These are phyloP conservation scores for Notothenia rossii DNA, from an alignment of 2,113 vertebrate genomes.

Conservation along the genomic window DNA sequence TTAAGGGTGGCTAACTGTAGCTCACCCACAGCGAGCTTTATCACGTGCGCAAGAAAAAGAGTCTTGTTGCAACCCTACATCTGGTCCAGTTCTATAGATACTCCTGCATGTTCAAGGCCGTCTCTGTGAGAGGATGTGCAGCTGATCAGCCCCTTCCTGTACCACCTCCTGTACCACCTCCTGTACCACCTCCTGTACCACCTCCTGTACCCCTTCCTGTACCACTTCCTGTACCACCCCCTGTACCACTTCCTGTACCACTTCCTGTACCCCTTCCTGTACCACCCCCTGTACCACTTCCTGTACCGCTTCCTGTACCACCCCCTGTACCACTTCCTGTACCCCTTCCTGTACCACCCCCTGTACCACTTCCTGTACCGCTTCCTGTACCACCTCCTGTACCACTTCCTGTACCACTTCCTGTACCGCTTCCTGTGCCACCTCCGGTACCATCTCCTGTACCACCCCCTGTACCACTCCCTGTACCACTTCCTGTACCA, in stretches of 20 bases:
- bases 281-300: neutral
- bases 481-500: slow-evolving; percentile 42
- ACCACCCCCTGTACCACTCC: no score
- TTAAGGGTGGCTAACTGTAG: no score
- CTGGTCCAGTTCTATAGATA: slow-evolving; percentile 49
- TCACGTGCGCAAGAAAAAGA: no score
- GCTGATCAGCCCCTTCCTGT: neutral
- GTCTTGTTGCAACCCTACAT: neutral
- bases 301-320: slow-evolving; percentile 12
- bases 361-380: slow-evolving; percentile 12
- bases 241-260: slow-evolving; percentile 37
- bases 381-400: slow-evolving; percentile 7
- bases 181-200: slow-evolving; percentile 10
- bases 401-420: slow-evolving; percentile 36
- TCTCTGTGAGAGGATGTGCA: slow-evolving; percentile 59
- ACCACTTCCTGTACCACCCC: slow-evolving; percentile 38
- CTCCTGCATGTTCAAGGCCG: slow-evolving; percentile 74
- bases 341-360: slow-evolving; percentile 34
- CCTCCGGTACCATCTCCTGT: slow-evolving; percentile 40
- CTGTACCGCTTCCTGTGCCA: neutral
- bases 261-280: slow-evolving; percentile 36
- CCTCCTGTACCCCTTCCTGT: slow-evolving; percentile 5
- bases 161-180: slow-evolving; percentile 36
- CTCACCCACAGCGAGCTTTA: no score
- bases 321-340: slow-evolving; percentile 19